phyloP scores from a whole-genome alignment of 2,797 vertebrate species.

The Poecilia velifera region DNA sequence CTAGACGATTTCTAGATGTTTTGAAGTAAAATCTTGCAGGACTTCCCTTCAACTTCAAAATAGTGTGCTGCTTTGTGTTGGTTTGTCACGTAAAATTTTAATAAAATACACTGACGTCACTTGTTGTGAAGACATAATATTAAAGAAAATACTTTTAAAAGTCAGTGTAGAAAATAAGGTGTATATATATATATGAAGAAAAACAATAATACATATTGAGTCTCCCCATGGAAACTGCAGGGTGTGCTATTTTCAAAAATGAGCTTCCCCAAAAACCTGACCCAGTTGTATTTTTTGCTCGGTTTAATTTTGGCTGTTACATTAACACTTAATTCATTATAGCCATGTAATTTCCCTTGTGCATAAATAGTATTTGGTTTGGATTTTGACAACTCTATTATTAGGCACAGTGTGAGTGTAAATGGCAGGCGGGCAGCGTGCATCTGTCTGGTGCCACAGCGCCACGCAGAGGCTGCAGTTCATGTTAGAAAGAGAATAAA shows the following conservation, averaged over 20 bases:
- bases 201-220: background rate
- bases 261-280: slow-evolving; percentile 23
- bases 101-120: background rate
- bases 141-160: background rate
- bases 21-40: background rate
- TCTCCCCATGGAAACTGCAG: background rate
- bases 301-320: slow-evolving; percentile 29
- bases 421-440: slow-evolving; percentile 32
- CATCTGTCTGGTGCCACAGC: slow-evolving; percentile 10
- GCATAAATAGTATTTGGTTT: slow-evolving; percentile 61
- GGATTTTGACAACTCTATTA: slow-evolving; percentile 71
- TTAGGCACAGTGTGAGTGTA: slow-evolving; percentile 53
- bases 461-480: slow-evolving; percentile 32
- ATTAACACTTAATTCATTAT: slow-evolving; percentile 44
- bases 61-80: too few relatives aligned
- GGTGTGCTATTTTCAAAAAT: slow-evolving; percentile 22
- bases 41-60: background rate
- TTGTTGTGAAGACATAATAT: background rate
- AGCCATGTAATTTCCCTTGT: slow-evolving; percentile 42
- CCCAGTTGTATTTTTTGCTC: slow-evolving; percentile 22
- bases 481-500: background rate
- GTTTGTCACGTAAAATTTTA: background rate
- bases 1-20: background rate
- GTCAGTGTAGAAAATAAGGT: background rate
- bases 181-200: background rate